Conservation (phyloP, 2,797 vertebrate genomes). For the Threskiornis aethiopicus region DNA sequence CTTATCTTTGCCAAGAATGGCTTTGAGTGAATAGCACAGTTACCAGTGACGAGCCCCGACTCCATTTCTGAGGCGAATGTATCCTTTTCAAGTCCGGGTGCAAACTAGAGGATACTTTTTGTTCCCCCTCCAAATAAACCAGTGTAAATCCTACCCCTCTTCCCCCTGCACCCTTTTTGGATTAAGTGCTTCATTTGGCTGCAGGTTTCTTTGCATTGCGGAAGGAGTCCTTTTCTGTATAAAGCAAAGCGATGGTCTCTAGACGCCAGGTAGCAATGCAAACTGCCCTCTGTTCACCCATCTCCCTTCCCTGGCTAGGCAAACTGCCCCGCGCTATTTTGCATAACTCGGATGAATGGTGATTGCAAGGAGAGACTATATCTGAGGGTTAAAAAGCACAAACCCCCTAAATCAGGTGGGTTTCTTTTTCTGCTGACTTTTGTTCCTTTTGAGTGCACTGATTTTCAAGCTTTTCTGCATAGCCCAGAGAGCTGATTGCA, state of each 20-base stretch:
- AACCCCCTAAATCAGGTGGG: neutral
- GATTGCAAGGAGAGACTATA: neutral
- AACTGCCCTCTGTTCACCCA: neutral
- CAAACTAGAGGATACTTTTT: neutral
- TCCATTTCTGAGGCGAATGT: neutral
- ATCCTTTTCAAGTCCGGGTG: neutral
- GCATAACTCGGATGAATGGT: neutral
- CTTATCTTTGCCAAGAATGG: neutral
- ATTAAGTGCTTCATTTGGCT: neutral
- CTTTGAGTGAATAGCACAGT: neutral
- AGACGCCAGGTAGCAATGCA: neutral
- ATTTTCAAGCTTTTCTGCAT: constrained; percentile 26
- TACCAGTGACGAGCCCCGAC: neutral
- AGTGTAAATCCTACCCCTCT: neutral
- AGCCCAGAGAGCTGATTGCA: neutral
- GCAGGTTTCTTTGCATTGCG: neutral
- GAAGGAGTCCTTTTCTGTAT: neutral
- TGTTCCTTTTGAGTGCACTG: neutral
- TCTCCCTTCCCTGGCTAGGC: neutral
- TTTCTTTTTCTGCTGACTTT: neutral
- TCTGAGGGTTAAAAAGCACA: neutral
- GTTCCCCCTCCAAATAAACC: neutral
- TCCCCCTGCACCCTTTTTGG: neutral
- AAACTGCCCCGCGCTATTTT: neutral
- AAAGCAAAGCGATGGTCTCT: neutral